Percentiles rank a stretch among this genome's conserved stretches.
Conservation (phyloP, 2,888 invertebrate genomes). For the Erpobdella octoculata region DNA sequence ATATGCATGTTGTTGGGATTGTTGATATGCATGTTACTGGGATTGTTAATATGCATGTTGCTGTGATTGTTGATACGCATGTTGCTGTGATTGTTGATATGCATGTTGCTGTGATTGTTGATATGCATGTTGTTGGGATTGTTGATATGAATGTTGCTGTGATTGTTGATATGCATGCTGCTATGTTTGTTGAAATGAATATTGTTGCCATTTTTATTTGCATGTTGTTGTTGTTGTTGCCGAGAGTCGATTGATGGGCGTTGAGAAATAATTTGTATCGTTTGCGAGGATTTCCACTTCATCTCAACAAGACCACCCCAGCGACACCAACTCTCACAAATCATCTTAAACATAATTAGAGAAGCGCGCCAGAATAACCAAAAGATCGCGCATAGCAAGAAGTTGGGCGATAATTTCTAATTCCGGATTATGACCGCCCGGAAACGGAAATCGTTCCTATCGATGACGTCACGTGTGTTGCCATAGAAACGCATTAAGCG, state of each 20-base stretch:
- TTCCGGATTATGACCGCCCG: constrained; percentile 9
- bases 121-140: background rate
- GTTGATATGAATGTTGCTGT: background rate
- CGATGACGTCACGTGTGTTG: constrained; percentile 12
- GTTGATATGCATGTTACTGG: background rate
- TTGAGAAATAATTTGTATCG: no score
- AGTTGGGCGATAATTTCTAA: constrained; percentile 8
- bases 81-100: background rate
- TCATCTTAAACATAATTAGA: constrained; percentile 10
- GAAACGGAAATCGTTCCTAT: constrained; percentile 13
- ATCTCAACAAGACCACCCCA: background rate
- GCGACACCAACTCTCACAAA: background rate
- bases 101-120: no score
- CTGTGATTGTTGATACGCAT: background rate
- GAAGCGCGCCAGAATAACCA: constrained; percentile 12
- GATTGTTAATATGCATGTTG: background rate
- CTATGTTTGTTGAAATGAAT: background rate
- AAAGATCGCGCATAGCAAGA: no score
- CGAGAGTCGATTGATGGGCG: no score
- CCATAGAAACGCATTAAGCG: constrained; percentile 13
- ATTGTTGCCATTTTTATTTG: background rate
- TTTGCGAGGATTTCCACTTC: background rate
- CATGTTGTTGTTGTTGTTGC: no score
- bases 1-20: background rate
- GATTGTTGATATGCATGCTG: background rate